Conservation (phyloP, 2,888 invertebrate species). For the Cephus nigrinus region DNA sequence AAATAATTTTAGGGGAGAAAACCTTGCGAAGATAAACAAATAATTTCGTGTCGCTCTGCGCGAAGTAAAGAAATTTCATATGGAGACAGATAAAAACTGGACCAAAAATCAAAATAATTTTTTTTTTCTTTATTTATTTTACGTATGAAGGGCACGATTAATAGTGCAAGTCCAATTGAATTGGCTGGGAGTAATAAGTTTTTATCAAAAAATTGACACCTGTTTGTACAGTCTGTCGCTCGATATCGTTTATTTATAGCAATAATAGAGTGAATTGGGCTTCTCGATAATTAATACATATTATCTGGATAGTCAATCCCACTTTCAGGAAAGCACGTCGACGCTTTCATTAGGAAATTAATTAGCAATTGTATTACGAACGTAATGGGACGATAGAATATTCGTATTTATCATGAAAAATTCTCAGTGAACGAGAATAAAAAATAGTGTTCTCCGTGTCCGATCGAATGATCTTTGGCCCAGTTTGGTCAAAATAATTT, state of each 20-base stretch:
- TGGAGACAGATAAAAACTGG: neutral
- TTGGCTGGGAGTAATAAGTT: neutral
- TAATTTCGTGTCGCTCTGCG: neutral
- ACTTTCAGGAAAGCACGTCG: neutral
- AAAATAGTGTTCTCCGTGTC: neutral
- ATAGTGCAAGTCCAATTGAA: neutral
- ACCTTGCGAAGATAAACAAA: neutral
- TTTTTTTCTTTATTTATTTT: neutral
- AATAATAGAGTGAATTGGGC: neutral
- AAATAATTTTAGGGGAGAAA: neutral
- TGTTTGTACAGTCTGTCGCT: neutral
- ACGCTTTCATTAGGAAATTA: neutral
- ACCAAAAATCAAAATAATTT: neutral
- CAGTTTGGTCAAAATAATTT: slow-evolving; percentile 1
- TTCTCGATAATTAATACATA: neutral
- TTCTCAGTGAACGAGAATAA: neutral
- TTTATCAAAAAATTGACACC: neutral
- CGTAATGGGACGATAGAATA: neutral
- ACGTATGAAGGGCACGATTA: neutral
- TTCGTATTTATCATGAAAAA: neutral
- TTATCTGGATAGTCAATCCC: neutral
- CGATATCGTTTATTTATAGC: neutral
- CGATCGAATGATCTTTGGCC: neutral
- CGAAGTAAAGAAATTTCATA: neutral
- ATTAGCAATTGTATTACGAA: neutral